Base-by-base conservation (phyloP, 2,797 vertebrate species). In the Myotis vivesi region DNA sequence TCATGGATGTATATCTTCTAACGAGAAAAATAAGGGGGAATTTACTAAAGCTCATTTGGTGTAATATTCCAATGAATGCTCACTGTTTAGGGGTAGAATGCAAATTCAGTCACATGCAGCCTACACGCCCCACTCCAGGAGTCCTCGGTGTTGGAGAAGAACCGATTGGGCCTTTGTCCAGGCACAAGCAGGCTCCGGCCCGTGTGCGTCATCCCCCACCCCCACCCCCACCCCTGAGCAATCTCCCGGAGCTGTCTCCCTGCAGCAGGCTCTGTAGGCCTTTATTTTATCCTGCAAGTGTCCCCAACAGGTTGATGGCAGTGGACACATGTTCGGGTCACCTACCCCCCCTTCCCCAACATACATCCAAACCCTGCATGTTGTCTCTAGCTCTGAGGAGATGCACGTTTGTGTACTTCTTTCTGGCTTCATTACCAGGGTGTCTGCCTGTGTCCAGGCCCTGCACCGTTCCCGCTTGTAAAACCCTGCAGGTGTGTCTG, bases 401-500 rank as follows among this genome's bases (percentile, higher is more conserved):
- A 89, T 81, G 30, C 38, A 0, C 0, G 0, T 2, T 17, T 69
- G 33, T 0, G 1, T 22, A 10, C 19, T 17, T n/a, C 51, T 7
- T 0, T 13, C 51, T 1, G 0, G 49, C 16, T 7, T 53, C 84
- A 1, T 30, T 2, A 76, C 9, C 4, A 44, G 25, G 66, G 28
- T 38, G 95, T 87, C n/a, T 33, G 49, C 62, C 77, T 0, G 8
- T 19, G 38, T 46, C 30, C 59, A 2, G 93, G 59, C 33, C 87
- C 64, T 2, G 10, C 1, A 0, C 46, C 0, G 0, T 66, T 46
- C 22, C 88, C 57, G 75, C 94, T 94, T 77, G 73, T 97, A 89
- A 96, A 96, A 68, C 20, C 30, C 30, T 77, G 97, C 98, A 99
- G 98, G 98, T 98, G 98, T 98, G 98, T 98, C 98, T 22, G 30